phyloP scores from a whole-genome alignment of 2,888 invertebrate species.

The Ichneumoninae sp. region DNA sequence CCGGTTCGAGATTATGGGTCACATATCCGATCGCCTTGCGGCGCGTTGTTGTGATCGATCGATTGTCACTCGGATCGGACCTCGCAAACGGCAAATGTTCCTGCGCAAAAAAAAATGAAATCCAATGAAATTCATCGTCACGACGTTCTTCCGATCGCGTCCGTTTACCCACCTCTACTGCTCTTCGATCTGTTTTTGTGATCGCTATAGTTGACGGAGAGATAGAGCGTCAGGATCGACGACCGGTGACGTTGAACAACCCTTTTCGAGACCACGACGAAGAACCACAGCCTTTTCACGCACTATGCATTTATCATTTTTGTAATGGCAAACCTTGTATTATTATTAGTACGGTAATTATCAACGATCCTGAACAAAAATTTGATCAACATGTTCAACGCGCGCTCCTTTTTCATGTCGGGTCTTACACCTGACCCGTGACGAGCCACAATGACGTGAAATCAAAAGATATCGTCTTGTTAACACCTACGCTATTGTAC shows the following conservation, averaged over 20 bases:
- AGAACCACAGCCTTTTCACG: constrained; percentile 29
- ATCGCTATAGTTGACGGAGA: not conserved
- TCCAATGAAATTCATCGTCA: constrained; percentile 16
- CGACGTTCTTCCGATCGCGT: constrained; percentile 16
- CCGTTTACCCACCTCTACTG: not conserved
- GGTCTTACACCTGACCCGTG: not conserved
- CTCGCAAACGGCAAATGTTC: constrained; percentile 22
- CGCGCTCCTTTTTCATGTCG: not conserved
- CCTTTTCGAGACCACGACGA: not conserved
- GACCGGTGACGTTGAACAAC: not conserved
- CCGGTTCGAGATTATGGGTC: constrained; percentile 73
- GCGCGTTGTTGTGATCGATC: constrained; percentile 61
- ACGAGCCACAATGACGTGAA: not conserved
- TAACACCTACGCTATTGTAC: not conserved
- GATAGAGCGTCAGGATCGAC: not conserved
- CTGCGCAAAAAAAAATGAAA: not conserved
- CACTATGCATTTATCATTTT: constrained; percentile 30
- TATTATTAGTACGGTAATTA: constrained; percentile 25
- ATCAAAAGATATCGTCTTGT: constrained; percentile 18
- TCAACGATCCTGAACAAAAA: constrained; percentile 2
- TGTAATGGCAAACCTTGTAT: constrained; percentile 1
- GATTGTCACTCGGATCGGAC: constrained; percentile 77
- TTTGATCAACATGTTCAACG: not conserved
- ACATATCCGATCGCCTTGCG: not conserved
- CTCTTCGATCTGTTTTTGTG: not conserved